phyloP scores from a whole-genome alignment of 2,888 invertebrate species.

The Drosophila stalkeri region DNA sequence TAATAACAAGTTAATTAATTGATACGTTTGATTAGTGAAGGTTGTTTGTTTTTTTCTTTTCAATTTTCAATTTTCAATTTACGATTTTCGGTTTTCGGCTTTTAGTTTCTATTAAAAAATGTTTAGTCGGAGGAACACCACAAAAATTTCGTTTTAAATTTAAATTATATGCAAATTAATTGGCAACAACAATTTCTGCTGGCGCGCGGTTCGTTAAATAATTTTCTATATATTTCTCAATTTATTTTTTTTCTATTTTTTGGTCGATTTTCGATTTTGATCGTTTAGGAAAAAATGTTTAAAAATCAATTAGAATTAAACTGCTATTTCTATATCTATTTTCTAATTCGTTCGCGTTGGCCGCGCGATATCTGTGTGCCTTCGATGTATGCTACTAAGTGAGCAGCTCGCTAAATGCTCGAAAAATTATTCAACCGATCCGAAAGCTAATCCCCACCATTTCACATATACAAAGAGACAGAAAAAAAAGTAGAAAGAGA shows the following conservation, averaged over 20 bases:
- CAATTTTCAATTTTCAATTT: background rate
- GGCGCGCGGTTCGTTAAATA: conserved; percentile 67
- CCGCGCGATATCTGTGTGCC: conserved; percentile 77
- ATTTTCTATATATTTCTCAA: conserved; percentile 18
- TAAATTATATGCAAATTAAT: conserved; percentile 32
- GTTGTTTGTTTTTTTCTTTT: conserved; percentile 6
- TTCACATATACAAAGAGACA: background rate
- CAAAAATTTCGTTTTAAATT: conserved; percentile 29
- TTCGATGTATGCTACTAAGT: conserved; percentile 81
- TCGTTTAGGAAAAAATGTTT: conserved; percentile 25
- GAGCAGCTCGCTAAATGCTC: conserved; percentile 55
- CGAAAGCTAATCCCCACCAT: conserved; percentile 47
- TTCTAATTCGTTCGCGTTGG: conserved; percentile 75
- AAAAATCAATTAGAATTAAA: conserved; percentile 49
- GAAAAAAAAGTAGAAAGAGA: background rate
- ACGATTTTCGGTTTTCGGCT: background rate
- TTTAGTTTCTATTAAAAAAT: background rate
- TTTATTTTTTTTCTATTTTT: background rate
- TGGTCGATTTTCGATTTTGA: conserved; percentile 40
- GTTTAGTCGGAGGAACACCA: conserved; percentile 59
- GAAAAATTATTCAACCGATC: conserved; percentile 55
- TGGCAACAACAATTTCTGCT: conserved; percentile 40
- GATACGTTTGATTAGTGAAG: conserved; percentile 45
- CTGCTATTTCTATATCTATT: conserved; percentile 69
- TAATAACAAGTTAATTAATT: conserved; percentile 56